phyloP scores from a whole-genome alignment of 2,113 vertebrate species.

The Marcusenius ussheri region DNA sequence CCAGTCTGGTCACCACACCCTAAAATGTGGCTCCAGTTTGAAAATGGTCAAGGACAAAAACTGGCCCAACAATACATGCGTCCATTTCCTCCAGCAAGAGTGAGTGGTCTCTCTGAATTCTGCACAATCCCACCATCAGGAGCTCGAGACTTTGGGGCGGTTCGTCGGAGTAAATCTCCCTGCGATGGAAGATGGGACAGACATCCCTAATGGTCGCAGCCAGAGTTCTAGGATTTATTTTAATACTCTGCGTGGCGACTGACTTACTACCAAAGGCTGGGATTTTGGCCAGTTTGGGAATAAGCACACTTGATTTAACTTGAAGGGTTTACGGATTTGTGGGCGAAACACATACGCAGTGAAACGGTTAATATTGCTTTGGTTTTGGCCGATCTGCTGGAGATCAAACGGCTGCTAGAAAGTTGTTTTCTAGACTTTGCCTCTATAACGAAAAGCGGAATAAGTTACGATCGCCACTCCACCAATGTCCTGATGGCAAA shows the following conservation, averaged over 20 bases:
- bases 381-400: neutral
- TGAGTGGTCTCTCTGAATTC: constrained; percentile 32
- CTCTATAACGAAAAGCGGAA: neutral
- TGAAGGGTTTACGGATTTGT: neutral
- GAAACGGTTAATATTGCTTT: neutral
- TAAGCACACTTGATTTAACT: neutral
- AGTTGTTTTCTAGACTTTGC: neutral
- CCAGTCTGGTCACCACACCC: constrained; percentile 27
- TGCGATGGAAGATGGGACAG: constrained; percentile 59
- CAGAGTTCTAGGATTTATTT: constrained; percentile 33
- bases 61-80: neutral
- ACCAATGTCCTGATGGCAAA: neutral
- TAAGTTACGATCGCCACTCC: neutral
- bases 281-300: neutral
- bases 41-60: neutral
- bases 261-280: neutral
- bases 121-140: constrained; percentile 37
- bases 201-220: constrained; percentile 56
- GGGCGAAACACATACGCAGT: neutral
- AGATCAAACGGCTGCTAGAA: neutral
- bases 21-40: neutral
- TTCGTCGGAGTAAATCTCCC: constrained; percentile 62
- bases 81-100: neutral
- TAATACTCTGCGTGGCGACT: constrained; percentile 34
- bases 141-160: constrained; percentile 42